Conservation (phyloP, 2,888 invertebrate species). For the Neoascia interrupta region DNA sequence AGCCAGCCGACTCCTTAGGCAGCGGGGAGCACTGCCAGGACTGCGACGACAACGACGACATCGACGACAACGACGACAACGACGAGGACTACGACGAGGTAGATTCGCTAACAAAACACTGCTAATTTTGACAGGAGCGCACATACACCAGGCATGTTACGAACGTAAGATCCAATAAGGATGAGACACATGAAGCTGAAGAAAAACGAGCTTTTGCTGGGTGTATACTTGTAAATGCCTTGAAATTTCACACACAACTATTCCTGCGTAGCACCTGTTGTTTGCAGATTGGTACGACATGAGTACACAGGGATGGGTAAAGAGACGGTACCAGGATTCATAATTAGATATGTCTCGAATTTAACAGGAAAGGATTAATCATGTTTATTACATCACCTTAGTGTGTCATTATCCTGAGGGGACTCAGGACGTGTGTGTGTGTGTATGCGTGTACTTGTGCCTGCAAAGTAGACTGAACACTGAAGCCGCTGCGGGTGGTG, state of each 20-base stretch:
- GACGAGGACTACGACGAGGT: neutral
- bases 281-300: slow-evolving; percentile 14
- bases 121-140: slow-evolving; percentile 42
- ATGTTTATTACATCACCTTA: slow-evolving; percentile 61
- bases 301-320: neutral
- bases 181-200: neutral
- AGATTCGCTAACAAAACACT: slow-evolving; percentile 2
- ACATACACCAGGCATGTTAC: neutral
- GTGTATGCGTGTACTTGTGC: neutral
- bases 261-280: slow-evolving; percentile 53
- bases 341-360: slow-evolving; percentile 53
- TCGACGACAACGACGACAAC: neutral
- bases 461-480: neutral
- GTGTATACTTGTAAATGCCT: neutral
- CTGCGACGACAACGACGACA: too few species aligned
- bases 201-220: neutral
- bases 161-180: neutral
- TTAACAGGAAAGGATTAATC: slow-evolving; percentile 59
- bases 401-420: slow-evolving; percentile 51
- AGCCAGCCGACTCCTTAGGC: neutral
- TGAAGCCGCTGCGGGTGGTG: neutral
- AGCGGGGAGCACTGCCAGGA: neutral
- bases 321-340: slow-evolving; percentile 34
- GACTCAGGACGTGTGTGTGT: neutral
- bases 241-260: slow-evolving; percentile 24